Conservation (phyloP, 2,113 vertebrate species). For the Sylvia atricapilla region DNA sequence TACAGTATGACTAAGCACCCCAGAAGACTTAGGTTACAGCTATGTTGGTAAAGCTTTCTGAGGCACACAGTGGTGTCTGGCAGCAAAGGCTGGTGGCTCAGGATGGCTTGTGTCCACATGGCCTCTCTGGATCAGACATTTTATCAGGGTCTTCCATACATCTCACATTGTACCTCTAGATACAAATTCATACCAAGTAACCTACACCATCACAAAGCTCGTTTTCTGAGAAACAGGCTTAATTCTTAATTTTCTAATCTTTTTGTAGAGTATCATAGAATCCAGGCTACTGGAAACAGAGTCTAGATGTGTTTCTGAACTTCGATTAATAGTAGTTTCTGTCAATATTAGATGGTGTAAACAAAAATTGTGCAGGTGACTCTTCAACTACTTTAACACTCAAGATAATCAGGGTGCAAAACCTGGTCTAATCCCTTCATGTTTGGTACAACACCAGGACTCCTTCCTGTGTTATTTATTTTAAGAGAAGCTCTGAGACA, state of each 20-base stretch:
- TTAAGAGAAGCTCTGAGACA: neutral
- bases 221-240: neutral
- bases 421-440: neutral
- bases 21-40: neutral
- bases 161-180: neutral
- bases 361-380: neutral
- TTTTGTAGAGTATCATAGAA: neutral
- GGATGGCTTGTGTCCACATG: neutral
- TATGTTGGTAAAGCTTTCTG: neutral
- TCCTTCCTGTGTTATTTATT: neutral
- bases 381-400: neutral
- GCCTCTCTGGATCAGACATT: neutral
- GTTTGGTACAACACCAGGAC: neutral
- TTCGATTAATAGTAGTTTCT: neutral
- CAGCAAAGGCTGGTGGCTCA: neutral
- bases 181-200: neutral
- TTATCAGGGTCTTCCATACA: fast-evolving
- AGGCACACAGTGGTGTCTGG: neutral
- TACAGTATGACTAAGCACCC: neutral
- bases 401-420: neutral
- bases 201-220: neutral
- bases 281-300: neutral
- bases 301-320: neutral
- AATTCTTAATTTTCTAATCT: neutral
- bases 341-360: neutral